A percentile compares a stretch with the other conserved stretches of the same genome.
phyloP scores from a whole-genome alignment of 2,888 invertebrate genomes.

The Ophion slaviceki region DNA sequence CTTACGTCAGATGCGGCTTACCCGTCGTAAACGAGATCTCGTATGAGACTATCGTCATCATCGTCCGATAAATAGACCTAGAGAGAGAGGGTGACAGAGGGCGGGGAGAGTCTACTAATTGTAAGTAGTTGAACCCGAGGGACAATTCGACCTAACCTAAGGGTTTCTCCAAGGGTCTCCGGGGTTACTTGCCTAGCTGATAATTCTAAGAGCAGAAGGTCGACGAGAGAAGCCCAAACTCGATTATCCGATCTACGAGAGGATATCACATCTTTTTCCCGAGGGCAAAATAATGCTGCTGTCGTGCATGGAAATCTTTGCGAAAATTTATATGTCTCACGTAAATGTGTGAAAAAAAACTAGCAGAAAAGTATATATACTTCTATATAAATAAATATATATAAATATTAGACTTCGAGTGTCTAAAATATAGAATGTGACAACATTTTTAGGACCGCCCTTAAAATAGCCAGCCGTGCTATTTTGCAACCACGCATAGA shows the following conservation, averaged over 20 bases:
- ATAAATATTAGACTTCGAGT: not conserved
- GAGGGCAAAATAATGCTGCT: slow-evolving; percentile 36
- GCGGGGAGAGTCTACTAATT: slow-evolving; percentile 54
- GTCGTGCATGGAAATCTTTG: slow-evolving; percentile 30
- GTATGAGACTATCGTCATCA: slow-evolving; percentile 56
- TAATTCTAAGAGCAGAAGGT: slow-evolving; percentile 63
- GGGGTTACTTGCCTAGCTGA: slow-evolving; percentile 59
- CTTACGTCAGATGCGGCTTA: slow-evolving; percentile 51
- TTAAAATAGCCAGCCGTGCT: too few relatives aligned
- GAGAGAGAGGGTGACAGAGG: slow-evolving; percentile 2
- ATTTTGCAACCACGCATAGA: too few relatives aligned
- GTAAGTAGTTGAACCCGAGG: slow-evolving; percentile 67
- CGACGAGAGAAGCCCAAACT: slow-evolving; percentile 51
- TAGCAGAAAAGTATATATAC: not conserved
- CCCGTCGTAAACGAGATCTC: slow-evolving; percentile 55
- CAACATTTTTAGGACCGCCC: too few relatives aligned
- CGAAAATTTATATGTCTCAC: slow-evolving; percentile 4
- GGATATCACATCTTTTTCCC: slow-evolving; percentile 37
- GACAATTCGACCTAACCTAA: slow-evolving; percentile 59
- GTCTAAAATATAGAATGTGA: too few relatives aligned
- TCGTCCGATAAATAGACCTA: slow-evolving; percentile 27
- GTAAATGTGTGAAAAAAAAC: not conserved
- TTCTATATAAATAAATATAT: not conserved
- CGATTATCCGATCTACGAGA: slow-evolving; percentile 57
- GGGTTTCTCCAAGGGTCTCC: slow-evolving; percentile 47